Percentiles rank a stretch among this genome's conserved stretches.
These are phyloP conservation scores for Saccostrea glomerata DNA, from an alignment of 1,140 invertebrate species.

Conservation along the genomic window DNA sequence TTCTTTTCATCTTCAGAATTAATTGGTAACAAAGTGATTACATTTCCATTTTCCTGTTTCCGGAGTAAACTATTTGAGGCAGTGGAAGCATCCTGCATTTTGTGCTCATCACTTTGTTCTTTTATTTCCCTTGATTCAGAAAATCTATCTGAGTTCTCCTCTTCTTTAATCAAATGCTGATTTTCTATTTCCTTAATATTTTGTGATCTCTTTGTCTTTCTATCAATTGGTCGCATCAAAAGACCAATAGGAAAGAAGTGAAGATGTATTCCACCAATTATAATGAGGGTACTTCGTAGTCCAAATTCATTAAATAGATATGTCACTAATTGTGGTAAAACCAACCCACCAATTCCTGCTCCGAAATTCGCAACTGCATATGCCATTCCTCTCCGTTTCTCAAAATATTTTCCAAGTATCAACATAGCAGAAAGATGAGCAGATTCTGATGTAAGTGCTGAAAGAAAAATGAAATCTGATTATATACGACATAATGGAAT, in stretches of 20 bases:
- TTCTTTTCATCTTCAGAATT: no score
- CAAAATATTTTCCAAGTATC: slow-evolving; percentile 98
- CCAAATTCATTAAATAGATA: slow-evolving; percentile 83
- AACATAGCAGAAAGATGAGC: slow-evolving; percentile 89
- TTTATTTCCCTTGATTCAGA: background rate
- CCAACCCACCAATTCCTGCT: slow-evolving; percentile 91
- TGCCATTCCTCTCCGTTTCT: slow-evolving; percentile 95
- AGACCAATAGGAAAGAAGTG: slow-evolving; percentile 33
- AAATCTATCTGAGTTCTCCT: background rate
- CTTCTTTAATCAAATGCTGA: background rate
- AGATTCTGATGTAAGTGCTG: background rate
- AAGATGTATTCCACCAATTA: slow-evolving; percentile 77
- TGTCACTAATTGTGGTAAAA: slow-evolving; percentile 84
- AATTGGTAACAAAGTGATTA: background rate
- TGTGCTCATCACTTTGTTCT: background rate
- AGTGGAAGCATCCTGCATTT: background rate
- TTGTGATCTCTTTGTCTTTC: slow-evolving; percentile 20
- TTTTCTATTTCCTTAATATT: slow-evolving; percentile 14
- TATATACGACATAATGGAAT: no score
- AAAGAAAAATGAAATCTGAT: background rate
- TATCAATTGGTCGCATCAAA: slow-evolving; percentile 42
- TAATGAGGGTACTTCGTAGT: slow-evolving; percentile 85
- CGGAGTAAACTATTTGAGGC: background rate
- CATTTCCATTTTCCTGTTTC: background rate
- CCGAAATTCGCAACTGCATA: slow-evolving; percentile 98